Conservation (phyloP, 2,797 vertebrate genomes). For the Tokudaia tokunoshimensis region DNA sequence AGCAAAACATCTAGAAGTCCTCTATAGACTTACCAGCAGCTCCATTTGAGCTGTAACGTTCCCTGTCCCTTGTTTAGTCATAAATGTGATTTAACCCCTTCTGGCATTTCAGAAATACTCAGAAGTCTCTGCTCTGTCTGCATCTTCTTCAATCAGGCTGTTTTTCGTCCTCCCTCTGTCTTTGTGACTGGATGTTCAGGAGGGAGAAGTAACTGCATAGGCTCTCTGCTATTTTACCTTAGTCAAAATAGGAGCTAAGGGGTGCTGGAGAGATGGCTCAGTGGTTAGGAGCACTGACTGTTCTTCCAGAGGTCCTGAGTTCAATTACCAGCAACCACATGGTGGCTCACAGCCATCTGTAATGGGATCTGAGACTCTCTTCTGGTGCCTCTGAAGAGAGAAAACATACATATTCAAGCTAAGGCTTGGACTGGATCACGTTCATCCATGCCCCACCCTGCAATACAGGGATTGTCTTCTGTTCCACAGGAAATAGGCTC, state of each 20-base stretch:
- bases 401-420: background rate
- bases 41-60: background rate
- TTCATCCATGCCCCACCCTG: background rate
- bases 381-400: background rate
- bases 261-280: background rate
- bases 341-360: background rate
- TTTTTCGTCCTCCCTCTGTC: background rate
- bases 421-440: background rate
- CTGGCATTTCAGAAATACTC: constrained; percentile 9
- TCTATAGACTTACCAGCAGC: rapidly evolving
- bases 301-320: background rate
- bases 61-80: background rate
- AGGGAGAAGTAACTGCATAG: background rate
- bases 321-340: background rate
- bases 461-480: background rate
- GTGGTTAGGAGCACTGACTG: background rate
- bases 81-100: background rate
- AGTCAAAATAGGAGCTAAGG: background rate
- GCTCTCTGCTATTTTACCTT: background rate
- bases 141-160: background rate
- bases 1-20: background rate
- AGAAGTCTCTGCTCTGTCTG: background rate
- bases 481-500: background rate
- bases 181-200: background rate
- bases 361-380: background rate